Evolutionary conservation across 2,113 vertebrate genomes (phyloP).

Genomic region (Chlorodrepanis virens): DNA sequence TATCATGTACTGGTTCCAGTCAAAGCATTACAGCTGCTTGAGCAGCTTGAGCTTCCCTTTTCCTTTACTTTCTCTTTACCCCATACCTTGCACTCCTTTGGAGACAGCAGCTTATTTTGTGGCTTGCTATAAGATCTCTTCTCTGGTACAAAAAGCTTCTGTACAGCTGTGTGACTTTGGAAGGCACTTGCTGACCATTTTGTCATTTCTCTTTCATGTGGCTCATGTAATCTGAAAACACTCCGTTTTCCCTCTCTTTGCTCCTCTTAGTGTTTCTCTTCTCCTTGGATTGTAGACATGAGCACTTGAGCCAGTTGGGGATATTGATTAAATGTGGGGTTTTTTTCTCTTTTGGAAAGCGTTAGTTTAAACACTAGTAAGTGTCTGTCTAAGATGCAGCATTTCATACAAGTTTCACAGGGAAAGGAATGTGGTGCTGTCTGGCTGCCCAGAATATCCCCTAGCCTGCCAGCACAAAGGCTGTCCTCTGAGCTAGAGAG

Average conservation of each 20-base stretch:
- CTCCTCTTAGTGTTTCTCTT: neutral
- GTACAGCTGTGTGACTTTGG: neutral
- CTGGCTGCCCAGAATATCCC: neutral
- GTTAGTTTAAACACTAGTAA: neutral
- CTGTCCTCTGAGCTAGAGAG: neutral
- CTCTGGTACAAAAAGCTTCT: neutral
- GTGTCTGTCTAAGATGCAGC: neutral
- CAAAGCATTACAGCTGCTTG: neutral
- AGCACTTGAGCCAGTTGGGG: neutral
- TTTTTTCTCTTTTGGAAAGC: neutral
- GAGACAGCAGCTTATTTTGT: neutral
- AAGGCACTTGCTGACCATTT: neutral
- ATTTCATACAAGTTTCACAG: neutral
- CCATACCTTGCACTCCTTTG: neutral
- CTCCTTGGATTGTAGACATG: neutral
- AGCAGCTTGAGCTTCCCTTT: neutral
- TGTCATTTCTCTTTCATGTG: neutral
- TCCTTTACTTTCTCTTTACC: neutral
- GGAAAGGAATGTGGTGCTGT: constrained; percentile 20
- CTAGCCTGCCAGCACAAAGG: neutral
- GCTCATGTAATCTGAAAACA: neutral
- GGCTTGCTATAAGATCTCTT: neutral
- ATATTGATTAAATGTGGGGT: neutral
- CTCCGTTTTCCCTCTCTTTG: neutral
- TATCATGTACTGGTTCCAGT: neutral